Base-by-base conservation (phyloP, 2,888 invertebrate species). In the Deroplatys truncata region DNA sequence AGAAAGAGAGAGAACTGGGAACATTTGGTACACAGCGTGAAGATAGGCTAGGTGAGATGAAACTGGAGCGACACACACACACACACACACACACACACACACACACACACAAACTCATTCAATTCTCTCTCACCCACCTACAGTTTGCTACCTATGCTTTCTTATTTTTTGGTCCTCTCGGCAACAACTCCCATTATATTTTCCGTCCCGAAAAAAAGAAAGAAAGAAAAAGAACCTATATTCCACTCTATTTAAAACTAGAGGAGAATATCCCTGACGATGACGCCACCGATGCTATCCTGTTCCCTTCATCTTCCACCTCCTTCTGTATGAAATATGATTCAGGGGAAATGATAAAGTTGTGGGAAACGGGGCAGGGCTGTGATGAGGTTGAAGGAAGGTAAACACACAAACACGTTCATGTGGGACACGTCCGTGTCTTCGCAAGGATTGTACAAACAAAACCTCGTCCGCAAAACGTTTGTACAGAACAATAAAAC, bases 31-130 rank as follows among this genome's bases (percentile, higher is more conserved):
- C 82, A 83, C 82, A 82, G 87, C 83, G 87, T 87, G 87, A 83
- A 87, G 87, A 87, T 87, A 87, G 87, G 82, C 43, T 87, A 87
- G 87, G 87, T 87, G 87, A 87, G 87, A 87, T 87, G 87, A 87
- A 87, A 87, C 87, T 82, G 82, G 87, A 87, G 87, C 87, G 87
- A 56, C 7, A 49, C 49, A 49, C 49, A 3, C 49, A 3, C 49
- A 3, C 49, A 49, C 15, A 28, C 35, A 35, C 35, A 35, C 43
- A 35, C 85, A 43, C 25, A 28, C n/a, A 3, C 49, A 49, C 15
- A 28, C 35, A 35, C 35, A 35, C 43, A 35, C 85, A 43, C 25
- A 28, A n/a, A 49, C 82, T 83, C 87, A 87, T 87, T 87, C 87
- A 87, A 87, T 87, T 82, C 72, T 35, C 83, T 83, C 83, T 43